These are phyloP conservation scores for Drosophila bocqueti DNA, from an alignment of 1,140 invertebrate species.

Conservation along the genomic window DNA sequence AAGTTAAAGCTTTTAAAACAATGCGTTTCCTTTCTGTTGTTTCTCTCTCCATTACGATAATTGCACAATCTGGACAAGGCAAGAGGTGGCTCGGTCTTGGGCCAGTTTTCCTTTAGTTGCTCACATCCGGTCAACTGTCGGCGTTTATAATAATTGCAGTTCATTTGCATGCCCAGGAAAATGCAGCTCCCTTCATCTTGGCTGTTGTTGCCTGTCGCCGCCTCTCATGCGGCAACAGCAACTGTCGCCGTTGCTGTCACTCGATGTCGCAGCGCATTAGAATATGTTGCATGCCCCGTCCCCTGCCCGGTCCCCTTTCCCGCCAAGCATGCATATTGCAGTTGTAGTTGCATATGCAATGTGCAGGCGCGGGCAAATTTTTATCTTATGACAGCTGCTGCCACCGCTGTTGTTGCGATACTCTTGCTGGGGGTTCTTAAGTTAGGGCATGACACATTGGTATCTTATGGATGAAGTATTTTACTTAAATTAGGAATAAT, in stretches of 20 bases:
- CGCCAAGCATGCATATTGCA: conserved; percentile 3
- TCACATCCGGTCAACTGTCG: conserved; percentile 83
- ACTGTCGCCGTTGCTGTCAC: conserved; percentile 84
- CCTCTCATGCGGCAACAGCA: conserved; percentile 84
- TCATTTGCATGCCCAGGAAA: conserved; percentile 78
- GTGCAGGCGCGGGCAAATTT: conserved; percentile 79
- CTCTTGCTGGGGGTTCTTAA: conserved; percentile 5
- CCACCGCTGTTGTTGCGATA: conserved; percentile 35
- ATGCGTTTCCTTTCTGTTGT: neutral
- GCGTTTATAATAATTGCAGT: conserved; percentile 84
- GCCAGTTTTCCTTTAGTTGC: conserved; percentile 68
- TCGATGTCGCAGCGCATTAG: conserved; percentile 83
- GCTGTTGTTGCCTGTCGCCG: conserved; percentile 58
- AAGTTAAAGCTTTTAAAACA: neutral
- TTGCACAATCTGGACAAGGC: conserved; percentile 52
- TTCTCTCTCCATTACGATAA: conserved; percentile 54
- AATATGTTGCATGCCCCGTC: conserved; percentile 71
- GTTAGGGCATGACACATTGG: neutral
- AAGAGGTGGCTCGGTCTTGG: conserved; percentile 20
- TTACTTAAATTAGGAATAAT: neutral
- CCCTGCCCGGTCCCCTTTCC: neutral
- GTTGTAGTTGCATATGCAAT: conserved; percentile 76
- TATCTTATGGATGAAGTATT: too few relatives aligned
- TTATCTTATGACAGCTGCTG: conserved; percentile 82
- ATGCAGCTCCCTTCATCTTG: conserved; percentile 68